Percentiles rank a stretch among this genome's conserved stretches.
Conservation (phyloP, 2,113 vertebrate species). For the Ammodytes dubius region DNA sequence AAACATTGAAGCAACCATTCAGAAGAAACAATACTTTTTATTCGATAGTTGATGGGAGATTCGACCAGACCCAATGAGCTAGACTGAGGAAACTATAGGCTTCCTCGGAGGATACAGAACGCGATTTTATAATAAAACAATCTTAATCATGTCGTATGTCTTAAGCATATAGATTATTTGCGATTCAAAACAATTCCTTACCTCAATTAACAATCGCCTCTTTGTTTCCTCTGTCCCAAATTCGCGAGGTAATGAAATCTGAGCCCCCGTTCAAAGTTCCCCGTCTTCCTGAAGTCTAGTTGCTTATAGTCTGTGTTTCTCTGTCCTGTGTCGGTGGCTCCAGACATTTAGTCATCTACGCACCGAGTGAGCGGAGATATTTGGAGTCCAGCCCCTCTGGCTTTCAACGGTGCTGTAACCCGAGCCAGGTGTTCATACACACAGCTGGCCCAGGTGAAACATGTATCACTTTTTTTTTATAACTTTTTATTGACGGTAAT, state of each 20-base stretch:
- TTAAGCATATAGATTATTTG: not conserved
- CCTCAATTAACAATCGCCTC: slow-evolving; percentile 20
- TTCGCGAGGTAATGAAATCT: not conserved
- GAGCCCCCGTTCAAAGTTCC: not conserved
- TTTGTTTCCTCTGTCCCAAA: slow-evolving; percentile 11
- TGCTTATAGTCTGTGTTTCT: slow-evolving; percentile 9
- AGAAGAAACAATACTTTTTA: not conserved
- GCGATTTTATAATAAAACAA: not conserved
- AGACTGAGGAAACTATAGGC: not conserved
- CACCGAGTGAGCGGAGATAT: slow-evolving; percentile 22
- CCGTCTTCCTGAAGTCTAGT: slow-evolving; percentile 31
- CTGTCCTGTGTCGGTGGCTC: slow-evolving; percentile 17
- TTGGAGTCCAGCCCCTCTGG: slow-evolving; percentile 74
- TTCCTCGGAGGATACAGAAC: not conserved
- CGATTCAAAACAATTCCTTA: slow-evolving; percentile 24
- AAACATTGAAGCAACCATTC: not conserved
- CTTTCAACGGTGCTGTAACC: slow-evolving; percentile 67
- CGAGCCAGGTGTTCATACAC: slow-evolving; percentile 77
- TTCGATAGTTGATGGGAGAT: not conserved
- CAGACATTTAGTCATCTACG: slow-evolving; percentile 71
- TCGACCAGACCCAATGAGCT: not conserved
- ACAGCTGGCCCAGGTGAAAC: slow-evolving; percentile 73
- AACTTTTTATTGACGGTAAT: not conserved
- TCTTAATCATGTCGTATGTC: not conserved
- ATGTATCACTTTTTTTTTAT: too few relatives aligned